Base-by-base conservation (phyloP, 2,888 invertebrate genomes). In the Folsomia manolachei region DNA sequence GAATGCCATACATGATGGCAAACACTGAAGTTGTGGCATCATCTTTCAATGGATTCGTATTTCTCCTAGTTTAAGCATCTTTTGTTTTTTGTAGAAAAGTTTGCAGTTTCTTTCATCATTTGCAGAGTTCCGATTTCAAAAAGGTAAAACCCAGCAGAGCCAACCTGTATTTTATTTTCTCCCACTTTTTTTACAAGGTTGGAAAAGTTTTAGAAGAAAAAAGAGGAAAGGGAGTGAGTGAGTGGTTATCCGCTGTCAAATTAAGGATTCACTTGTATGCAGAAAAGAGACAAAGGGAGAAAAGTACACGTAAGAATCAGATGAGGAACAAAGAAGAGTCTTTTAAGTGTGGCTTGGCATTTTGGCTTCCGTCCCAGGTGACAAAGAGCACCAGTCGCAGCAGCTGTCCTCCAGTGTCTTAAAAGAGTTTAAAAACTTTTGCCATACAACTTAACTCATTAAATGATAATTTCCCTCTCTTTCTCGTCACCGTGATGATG, bases 371-470 rank as follows among this genome's bases (percentile, higher is more conserved):
- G 65, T 66, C 39, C 24, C 65, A 66, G 65, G 65, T 66, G 65
- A 66, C 65, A 66, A 66, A n/a, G n/a, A n/a, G n/a, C n/a, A n/a
- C n/a, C n/a, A n/a, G n/a, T n/a, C n/a, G n/a, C n/a, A n/a, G 23
- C 65, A 66, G 65, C 65, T 66, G 65, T 66, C 65, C 52, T 52
- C 65, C 23, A 66, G 51, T 52, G 65, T 52, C 21, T 66, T 66
- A 39, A 52, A 66, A 66, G 39, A 66, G 65, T 66, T 66, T 21
- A 27, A 27, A 64, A 66, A 66, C 65, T 66, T 66, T 66, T 39
- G 39, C 24, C 65, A 24, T 66, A 52, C 65, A 66, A 66, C 65
- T 66, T 66, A 66, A 66, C 65, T 66, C 65, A 66, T 66, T 66
- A 66, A 66, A 66, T 66, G 65, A 66, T 66, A 66, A 66, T 66